Evolutionary conservation across 1,140 invertebrate species (phyloP).

Genomic region (Sminthurides bifidus): DNA sequence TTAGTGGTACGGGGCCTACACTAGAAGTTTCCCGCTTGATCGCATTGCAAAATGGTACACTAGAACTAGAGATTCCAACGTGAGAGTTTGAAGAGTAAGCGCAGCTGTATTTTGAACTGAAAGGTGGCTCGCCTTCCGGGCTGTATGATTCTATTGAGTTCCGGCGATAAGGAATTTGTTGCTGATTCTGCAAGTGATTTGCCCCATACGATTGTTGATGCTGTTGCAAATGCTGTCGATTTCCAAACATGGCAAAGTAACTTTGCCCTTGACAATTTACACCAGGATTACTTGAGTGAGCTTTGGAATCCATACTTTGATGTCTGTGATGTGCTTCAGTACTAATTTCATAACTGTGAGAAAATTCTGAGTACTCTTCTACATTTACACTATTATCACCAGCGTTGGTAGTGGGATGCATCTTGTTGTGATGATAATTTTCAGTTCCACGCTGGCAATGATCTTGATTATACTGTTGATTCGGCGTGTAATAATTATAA

Average conservation of each 20-base stretch:
- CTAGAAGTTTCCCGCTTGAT: too few species aligned
- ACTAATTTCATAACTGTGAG: neutral
- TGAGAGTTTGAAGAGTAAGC: conserved; percentile 6
- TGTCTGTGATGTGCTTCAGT: neutral
- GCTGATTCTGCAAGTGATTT: conserved; percentile 1
- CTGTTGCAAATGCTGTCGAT: neutral
- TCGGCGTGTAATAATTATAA: conserved; percentile 1
- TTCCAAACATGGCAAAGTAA: neutral
- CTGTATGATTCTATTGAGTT: conserved; percentile 32
- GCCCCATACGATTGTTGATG: conserved; percentile 12
- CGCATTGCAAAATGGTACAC: too few species aligned
- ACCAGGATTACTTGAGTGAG: neutral
- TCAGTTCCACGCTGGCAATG: neutral
- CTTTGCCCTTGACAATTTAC: neutral
- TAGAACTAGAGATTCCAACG: neutral
- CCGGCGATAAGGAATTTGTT: conserved; percentile 18
- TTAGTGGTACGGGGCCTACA: too few species aligned
- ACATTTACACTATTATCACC: neutral
- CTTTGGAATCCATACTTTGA: neutral
- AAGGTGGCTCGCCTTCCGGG: conserved; percentile 18
- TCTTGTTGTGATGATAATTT: conserved; percentile 4
- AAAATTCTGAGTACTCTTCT: neutral
- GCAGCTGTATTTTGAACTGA: conserved; percentile 22
- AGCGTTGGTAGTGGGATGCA: too few species aligned
- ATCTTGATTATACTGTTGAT: neutral